Evolutionary conservation across 2,797 vertebrate genomes (phyloP), one percentile per base, ranked within the genome.

Genomic region (Chrosomus eos): DNA sequence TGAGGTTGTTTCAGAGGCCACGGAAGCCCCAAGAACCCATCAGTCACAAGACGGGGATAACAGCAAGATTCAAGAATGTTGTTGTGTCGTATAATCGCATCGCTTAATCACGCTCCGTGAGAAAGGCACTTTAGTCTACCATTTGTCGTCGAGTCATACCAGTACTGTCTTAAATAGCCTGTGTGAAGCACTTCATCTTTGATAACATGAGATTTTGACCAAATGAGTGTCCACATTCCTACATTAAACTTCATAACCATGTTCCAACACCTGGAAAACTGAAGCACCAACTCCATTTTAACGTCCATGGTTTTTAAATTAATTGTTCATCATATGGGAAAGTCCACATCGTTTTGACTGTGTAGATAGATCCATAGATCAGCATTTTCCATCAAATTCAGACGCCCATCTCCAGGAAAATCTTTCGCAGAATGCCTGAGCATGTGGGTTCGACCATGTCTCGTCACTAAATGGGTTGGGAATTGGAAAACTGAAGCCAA

Each of bases 401-500:
- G 23, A 33, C 31, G 4, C 19, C 48, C 66, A 31, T 45, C 36
- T 78, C n/a, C 4, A 9, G 31, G 48, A 58, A 78, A 43, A 67
- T 64, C 19, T 45, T 66, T 33, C 19, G 60, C 26, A 31, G 80
- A 72, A 43, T 23, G n/a, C 26, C 5, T 23, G 19, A 60, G 31
- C 40, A 38, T 66, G 13, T 33, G 10, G 60, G 81, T 74, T 82
- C 2, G n/a, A 53, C 16, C n/a, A 40, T 40, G 45, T 76, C 33
- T 83, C 5, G 0, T 28, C 58, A 38, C 31, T 58, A 68, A 84
- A 77, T 77, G 62, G 36, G 19, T 13, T 53, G 48, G 26, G 36
- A 70, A 43, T 70, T 77, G 48, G 8, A 74, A 68, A 28, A 36
- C 45, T 9, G 33, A n/a, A 31, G 62, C 73, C 62, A 86, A 86